phyloP scores from a whole-genome alignment of 2,888 invertebrate genomes.

The Limnephilus auricula region DNA sequence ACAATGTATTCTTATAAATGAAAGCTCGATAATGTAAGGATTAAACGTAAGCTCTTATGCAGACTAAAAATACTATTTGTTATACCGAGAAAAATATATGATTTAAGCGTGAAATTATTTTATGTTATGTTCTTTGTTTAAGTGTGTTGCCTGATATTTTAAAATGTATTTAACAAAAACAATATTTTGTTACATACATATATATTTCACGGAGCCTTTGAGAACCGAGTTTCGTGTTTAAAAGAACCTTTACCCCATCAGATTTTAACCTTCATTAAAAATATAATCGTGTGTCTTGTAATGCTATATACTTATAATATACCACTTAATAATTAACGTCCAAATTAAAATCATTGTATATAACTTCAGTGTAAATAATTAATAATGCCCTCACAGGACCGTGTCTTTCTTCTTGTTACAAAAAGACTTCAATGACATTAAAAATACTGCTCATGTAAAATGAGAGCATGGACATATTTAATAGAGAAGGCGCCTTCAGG shows the following conservation, averaged over 20 bases:
- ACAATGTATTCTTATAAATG: no score
- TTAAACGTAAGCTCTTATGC: no score
- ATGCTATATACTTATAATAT: background rate
- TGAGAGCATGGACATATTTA: background rate
- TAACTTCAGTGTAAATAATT: background rate
- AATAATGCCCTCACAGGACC: background rate
- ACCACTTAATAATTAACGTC: background rate
- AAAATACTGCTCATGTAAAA: constrained; percentile 25
- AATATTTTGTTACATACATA: background rate
- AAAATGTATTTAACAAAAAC: background rate
- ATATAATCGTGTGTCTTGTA: background rate
- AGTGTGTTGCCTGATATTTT: background rate
- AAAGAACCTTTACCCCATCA: background rate
- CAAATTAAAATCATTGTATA: constrained; percentile 5
- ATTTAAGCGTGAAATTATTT: no score
- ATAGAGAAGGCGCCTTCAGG: background rate
- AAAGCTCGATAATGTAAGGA: no score
- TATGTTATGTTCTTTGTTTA: no score
- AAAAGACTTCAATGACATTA: constrained; percentile 38
- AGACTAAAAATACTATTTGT: no score
- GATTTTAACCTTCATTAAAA: background rate
- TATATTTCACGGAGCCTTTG: background rate
- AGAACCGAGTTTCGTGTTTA: background rate
- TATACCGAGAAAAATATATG: no score
- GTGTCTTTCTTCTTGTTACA: constrained; percentile 18